Percentiles rank a stretch among this genome's conserved stretches.
Evolutionary conservation across 2,113 vertebrate species (phyloP).

Genomic region (Neodon shergylaensis): DNA sequence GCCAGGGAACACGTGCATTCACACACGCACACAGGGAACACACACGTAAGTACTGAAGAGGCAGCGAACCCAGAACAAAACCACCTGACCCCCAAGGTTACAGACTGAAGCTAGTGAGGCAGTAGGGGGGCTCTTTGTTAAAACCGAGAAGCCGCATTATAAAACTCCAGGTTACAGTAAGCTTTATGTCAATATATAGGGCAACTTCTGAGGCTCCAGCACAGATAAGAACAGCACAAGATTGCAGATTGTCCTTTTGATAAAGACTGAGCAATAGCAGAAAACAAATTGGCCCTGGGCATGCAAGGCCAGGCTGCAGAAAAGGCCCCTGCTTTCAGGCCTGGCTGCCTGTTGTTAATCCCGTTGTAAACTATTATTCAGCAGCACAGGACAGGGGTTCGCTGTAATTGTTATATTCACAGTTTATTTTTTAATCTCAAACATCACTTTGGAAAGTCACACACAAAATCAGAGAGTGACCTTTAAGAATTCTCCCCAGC

Average conservation of each 20-base stretch:
- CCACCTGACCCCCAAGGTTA: background rate
- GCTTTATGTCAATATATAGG: constrained; percentile 45
- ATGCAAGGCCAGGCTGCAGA: background rate
- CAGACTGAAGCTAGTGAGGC: constrained; percentile 4
- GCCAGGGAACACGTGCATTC: background rate
- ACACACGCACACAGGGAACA: background rate
- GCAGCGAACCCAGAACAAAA: constrained; percentile 2
- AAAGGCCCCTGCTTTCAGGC: constrained; percentile 8
- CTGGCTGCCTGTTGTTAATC: background rate
- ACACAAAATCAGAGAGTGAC: constrained; percentile 70
- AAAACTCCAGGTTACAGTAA: constrained; percentile 63
- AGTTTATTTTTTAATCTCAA: constrained; percentile 54
- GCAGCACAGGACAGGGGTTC: constrained; percentile 8
- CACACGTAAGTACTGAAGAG: background rate
- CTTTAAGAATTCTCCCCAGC: constrained; percentile 76
- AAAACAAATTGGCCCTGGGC: constrained; percentile 64
- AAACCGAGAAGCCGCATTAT: background rate
- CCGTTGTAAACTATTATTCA: constrained; percentile 56
- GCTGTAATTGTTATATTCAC: constrained; percentile 47
- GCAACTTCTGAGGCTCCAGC: constrained; percentile 1
- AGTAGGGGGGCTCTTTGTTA: background rate
- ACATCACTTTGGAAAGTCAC: constrained; percentile 69
- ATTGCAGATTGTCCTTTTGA: constrained; percentile 66
- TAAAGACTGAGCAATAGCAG: constrained; percentile 49
- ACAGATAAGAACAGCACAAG: constrained; percentile 48